Base-by-base conservation (phyloP, 2,888 invertebrate genomes). In the Isoperla grammatica region DNA sequence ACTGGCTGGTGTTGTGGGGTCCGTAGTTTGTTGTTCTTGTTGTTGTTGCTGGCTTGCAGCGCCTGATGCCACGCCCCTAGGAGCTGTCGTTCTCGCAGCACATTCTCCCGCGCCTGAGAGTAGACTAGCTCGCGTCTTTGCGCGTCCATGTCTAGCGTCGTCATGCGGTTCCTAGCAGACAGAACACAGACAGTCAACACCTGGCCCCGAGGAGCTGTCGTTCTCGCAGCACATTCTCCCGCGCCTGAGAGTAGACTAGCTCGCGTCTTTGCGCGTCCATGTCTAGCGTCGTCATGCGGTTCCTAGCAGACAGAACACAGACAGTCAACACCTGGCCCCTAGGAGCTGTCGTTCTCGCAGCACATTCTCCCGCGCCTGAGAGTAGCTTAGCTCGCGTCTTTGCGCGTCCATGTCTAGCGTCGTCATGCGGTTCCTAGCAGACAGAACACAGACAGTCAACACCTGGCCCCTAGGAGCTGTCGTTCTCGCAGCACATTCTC, bases 21-120 rank as follows among this genome's bases (percentile, higher is more conserved):
- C 17, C n/a, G 15, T 12, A 17, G 20, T 13, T 56, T 56, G 12
- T 56, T 60, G 49, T 54, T 60, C 29, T 48, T 55, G 13, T 45
- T 57, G 23, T 61, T 61, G 1, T 20, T n/a, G 13, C 50, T 29
- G 12, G 50, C 23, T 15, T 61, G 70, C 65, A 73, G 66, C 29
- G 73, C 74, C 69, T 71, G 73, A 70, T 73, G 74, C 73, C 74
- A 74, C 66, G 74, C 74, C 42, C 73, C 72, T 61, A 74, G 73
- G 9, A 75, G 69, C 59, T 73, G 73, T 40, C 72, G 72, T 53
- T 75, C 74, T 54, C 64, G 48, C 19, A 61, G 53, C 2, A 60
- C 57, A 29, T 64, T 64, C 42, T 61, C 60, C 48, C 56, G 61
- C 9, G 60, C 63, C 45, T 76, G 75, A 43, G 74, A 71, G 57